Conservation (phyloP, 2,797 vertebrate species). For the Aphelocoma californica region DNA sequence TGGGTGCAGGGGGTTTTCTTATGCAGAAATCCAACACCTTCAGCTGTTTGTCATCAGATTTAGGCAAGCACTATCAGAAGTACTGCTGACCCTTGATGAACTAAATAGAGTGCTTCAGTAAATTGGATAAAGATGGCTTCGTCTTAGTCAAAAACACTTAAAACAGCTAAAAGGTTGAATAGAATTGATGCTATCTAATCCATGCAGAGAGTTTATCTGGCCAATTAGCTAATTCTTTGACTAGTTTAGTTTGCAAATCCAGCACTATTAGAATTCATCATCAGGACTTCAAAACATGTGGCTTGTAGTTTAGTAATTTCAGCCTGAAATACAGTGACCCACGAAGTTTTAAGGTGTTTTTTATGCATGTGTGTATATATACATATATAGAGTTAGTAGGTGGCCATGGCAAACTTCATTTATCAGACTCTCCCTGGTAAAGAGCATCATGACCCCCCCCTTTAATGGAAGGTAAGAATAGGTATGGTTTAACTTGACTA, state of each 20-base stretch:
- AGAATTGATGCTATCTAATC: not conserved
- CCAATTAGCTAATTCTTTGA: not conserved
- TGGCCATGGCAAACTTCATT: not conserved
- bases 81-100: not conserved
- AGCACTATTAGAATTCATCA: not conserved
- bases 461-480: not conserved
- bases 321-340: not conserved
- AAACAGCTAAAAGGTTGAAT: not conserved
- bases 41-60: not conserved
- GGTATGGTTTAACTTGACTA: not conserved
- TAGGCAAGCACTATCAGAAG: not conserved
- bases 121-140: not conserved
- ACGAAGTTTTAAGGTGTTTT: not conserved
- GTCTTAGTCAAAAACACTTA: not conserved
- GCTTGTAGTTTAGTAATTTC: not conserved
- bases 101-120: not conserved
- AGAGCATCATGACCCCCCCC: not conserved
- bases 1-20: not conserved
- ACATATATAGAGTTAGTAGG: not conserved
- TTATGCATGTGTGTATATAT: no score
- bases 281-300: not conserved
- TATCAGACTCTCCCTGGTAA: not conserved
- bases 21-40: not conserved
- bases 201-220: not conserved
- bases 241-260: not conserved